Conservation (phyloP, 2,113 vertebrate genomes). For the Peromyscus californicus region DNA sequence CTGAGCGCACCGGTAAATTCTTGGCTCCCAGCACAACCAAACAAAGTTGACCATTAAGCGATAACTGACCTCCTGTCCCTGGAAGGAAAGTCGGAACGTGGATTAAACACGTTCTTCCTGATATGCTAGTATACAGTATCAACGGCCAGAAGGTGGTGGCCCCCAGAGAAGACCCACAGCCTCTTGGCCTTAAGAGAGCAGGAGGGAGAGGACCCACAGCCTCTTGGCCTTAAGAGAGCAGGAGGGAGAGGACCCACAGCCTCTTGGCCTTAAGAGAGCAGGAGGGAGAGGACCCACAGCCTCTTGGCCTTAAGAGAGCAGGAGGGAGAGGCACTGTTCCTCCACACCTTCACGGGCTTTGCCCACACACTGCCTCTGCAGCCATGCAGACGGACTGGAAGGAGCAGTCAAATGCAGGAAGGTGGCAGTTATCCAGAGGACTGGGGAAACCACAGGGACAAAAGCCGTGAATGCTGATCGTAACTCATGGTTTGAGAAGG, state of each 20-base stretch:
- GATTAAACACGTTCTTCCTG: background rate
- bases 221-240: too few species aligned
- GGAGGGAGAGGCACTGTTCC: rapidly evolving
- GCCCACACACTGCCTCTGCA: too few species aligned
- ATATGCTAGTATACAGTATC: background rate
- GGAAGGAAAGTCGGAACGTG: slow-evolving; percentile 52
- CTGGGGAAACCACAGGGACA: background rate
- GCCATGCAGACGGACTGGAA: rapidly evolving
- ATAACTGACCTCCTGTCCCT: slow-evolving; percentile 73
- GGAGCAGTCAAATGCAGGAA: background rate
- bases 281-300: rapidly evolving
- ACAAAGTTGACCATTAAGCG: slow-evolving; percentile 85
- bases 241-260: rapidly evolving
- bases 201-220: background rate
- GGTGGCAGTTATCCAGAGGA: background rate
- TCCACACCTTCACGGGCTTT: rapidly evolving
- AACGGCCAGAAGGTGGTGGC: background rate
- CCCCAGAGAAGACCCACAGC: rapidly evolving
- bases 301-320: too few species aligned
- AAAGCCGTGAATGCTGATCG: rapidly evolving
- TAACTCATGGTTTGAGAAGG: background rate
- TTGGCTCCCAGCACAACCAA: slow-evolving; percentile 87
- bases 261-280: too few species aligned
- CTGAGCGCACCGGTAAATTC: slow-evolving; percentile 87
- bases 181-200: too few species aligned